Percentiles rank a stretch among this genome's conserved stretches.
Evolutionary conservation across 2,113 vertebrate species (phyloP).

Genomic region (Carollia perspicillata): DNA sequence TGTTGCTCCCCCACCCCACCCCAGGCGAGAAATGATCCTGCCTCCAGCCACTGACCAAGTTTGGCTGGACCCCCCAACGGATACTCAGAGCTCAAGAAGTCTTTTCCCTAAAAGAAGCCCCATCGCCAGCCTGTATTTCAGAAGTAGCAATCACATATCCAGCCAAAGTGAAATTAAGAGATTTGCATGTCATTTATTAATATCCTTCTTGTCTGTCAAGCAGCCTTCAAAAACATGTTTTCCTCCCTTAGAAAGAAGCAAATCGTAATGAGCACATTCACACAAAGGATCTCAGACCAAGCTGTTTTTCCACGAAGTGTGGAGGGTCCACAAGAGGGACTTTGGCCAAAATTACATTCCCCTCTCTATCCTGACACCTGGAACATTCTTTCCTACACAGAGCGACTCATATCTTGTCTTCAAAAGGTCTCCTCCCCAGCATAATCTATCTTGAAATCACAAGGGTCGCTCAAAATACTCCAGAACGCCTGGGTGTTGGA

Average conservation of each 20-base stretch:
- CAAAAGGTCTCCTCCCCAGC: background rate
- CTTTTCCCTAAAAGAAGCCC: background rate
- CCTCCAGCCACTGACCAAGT: background rate
- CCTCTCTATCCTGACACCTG: background rate
- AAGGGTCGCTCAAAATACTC: background rate
- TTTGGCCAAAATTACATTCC: background rate
- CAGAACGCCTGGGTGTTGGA: background rate
- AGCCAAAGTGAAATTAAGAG: conserved; percentile 74
- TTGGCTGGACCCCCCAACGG: background rate
- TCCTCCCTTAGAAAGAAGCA: conserved; percentile 64
- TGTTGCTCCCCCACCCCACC: background rate
- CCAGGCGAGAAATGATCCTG: background rate
- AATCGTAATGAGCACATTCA: conserved; percentile 41
- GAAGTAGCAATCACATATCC: conserved; percentile 67
- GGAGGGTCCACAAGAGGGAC: background rate
- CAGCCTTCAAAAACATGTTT: conserved; percentile 75
- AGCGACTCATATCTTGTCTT: background rate
- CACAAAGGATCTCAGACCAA: conserved; percentile 36
- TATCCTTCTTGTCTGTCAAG: conserved; percentile 76
- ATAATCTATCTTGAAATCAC: background rate
- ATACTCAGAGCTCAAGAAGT: background rate
- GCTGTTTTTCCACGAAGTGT: background rate
- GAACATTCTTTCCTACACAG: background rate
- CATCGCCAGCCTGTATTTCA: conserved; percentile 57
- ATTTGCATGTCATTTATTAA: conserved; percentile 79